Evolutionary conservation across 92 coral and sea anemone genomes (phyloP), one percentile per base, ranked within the genome.

Genomic region (Micromussa lordhowensis): DNA sequence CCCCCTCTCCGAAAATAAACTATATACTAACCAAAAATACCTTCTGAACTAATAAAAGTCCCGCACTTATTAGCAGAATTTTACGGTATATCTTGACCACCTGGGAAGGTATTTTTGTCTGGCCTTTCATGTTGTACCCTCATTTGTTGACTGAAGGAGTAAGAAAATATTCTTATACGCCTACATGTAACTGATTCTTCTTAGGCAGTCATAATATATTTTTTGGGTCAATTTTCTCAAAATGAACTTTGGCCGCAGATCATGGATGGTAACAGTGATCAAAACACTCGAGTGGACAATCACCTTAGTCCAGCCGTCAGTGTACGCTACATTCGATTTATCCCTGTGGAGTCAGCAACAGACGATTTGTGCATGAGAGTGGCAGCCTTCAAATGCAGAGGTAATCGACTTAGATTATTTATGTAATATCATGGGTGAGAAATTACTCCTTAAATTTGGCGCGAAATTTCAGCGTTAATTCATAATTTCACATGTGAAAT

Each of bases 281-380:
- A 49, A 61, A 71, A 87, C 49, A 79, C 85, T 19, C 84, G 81
- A 19, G 90, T 87, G 30, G 85, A 87, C 35, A 87, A 87, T 36
- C 16, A 78, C 34, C 79, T 87, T 12, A 69, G 7, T 19, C 69
- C 80, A 36, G 57, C 90, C 49, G 22, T 79, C 57, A 57, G 35
- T 7, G 53, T 84, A 14, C 79, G 86, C 54, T 87, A 4, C 26
- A 21, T 87, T 80, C 86, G 85, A 48, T 79, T 87, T 81, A 79
- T 3, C 29, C 90, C 90, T 5, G 24, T 40, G 70, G 85, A 79
- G 40, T 87, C 31, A 1, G 7, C 76, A 14, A 54, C 86, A 10
- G 71, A 87, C 55, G 90, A 87, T 21, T 59, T 80, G 21, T 87
- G 90, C 80, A 80, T 87, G 85, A 79, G 90, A 58, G 85, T 87